Percentiles rank a stretch among this genome's conserved stretches.
phyloP scores from a whole-genome alignment of 2,113 vertebrate species.

The Hydrochoerus hydrochaeris region DNA sequence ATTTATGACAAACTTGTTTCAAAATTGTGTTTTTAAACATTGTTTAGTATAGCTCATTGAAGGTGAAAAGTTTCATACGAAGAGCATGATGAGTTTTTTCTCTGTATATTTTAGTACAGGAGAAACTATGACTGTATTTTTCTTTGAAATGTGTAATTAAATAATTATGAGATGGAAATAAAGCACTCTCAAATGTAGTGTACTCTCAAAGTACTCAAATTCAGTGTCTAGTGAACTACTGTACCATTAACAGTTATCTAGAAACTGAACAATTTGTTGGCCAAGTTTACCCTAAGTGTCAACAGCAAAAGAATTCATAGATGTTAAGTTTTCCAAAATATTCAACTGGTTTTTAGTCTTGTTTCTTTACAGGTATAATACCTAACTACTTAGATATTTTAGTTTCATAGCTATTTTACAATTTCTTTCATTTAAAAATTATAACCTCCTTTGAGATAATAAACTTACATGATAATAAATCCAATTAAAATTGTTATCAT shows the following conservation, averaged over 20 bases:
- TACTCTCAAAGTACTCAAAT: no score
- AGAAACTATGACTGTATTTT: background rate
- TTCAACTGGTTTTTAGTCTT: background rate
- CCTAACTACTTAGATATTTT: background rate
- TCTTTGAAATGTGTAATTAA: background rate
- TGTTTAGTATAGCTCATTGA: background rate
- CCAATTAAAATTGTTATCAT: background rate
- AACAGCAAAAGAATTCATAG: background rate
- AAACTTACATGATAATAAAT: background rate
- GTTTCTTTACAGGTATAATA: background rate
- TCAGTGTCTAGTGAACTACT: no score
- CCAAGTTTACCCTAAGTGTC: background rate
- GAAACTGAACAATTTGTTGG: background rate
- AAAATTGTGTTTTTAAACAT: background rate
- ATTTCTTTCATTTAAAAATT: background rate
- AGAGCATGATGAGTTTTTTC: background rate
- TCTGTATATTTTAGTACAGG: background rate
- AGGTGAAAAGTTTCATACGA: constrained; percentile 1
- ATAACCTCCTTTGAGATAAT: background rate
- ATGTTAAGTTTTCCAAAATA: background rate
- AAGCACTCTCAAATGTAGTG: background rate
- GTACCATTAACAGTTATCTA: background rate
- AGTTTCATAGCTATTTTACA: background rate
- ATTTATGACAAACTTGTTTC: background rate
- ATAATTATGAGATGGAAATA: background rate